Conservation (phyloP, 2,113 vertebrate species). For the Phyllostomus hastatus region DNA sequence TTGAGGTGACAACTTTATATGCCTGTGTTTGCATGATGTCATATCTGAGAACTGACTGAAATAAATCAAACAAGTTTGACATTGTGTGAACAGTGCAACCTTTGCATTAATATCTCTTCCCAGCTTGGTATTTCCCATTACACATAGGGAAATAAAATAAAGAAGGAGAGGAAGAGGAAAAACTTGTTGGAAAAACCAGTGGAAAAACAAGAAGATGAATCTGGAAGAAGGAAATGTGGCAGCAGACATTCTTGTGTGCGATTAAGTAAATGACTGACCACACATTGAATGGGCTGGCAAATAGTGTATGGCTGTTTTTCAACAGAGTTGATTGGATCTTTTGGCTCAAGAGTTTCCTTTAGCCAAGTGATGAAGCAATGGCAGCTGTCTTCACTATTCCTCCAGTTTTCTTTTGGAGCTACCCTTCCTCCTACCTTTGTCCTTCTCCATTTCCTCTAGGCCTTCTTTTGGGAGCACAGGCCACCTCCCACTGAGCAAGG, state of each 20-base stretch:
- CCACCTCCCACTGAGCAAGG: neutral
- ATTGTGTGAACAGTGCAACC: neutral
- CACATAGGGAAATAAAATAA: neutral
- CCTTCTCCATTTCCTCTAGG: neutral
- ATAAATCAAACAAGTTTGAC: neutral
- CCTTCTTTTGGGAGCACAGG: neutral
- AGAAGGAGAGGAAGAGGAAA: neutral
- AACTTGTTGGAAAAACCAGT: too few relatives aligned
- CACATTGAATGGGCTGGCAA: neutral
- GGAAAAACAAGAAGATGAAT: neutral
- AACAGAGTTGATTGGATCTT: neutral
- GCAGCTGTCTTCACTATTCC: neutral
- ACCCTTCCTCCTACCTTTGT: too few relatives aligned
- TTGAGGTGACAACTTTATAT: neutral
- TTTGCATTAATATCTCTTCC: neutral
- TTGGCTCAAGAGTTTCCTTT: neutral
- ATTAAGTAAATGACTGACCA: neutral
- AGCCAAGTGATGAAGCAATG: neutral
- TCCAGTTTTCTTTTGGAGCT: neutral
- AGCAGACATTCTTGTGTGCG: neutral
- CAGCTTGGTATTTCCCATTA: neutral
- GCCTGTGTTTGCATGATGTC: neutral
- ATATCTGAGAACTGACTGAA: neutral
- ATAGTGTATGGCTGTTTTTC: neutral
- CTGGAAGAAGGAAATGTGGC: neutral